phyloP scores from a whole-genome alignment of 2,797 vertebrate genomes.

The Sebastes trivittatus region DNA sequence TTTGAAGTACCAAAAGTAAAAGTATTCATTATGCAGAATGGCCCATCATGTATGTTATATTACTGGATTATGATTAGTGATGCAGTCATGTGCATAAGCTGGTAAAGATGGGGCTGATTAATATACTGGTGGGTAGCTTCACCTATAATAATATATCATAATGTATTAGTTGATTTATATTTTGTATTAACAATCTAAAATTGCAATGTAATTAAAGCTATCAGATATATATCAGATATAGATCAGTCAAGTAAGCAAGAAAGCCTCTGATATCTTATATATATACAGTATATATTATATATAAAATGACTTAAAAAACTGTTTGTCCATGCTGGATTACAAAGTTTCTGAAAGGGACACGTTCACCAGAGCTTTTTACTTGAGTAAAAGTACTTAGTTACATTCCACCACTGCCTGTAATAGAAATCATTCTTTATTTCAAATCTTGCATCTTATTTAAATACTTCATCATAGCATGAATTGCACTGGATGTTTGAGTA shows the following conservation, averaged over 20 bases:
- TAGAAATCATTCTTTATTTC: not conserved
- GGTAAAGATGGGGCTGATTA: not conserved
- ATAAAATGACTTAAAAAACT: no score
- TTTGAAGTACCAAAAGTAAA: not conserved
- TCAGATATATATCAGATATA: no score
- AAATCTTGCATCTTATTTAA: not conserved
- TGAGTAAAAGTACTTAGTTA: not conserved
- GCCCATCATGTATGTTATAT: not conserved
- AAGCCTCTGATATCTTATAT: no score
- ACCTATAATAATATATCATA: not conserved
- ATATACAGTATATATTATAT: no score
- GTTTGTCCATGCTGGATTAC: no score
- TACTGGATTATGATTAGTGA: not conserved
- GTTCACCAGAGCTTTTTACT: no score
- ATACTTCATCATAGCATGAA: no score
- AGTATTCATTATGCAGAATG: not conserved
- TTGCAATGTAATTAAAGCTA: not conserved
- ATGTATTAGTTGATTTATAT: not conserved
- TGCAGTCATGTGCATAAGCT: not conserved
- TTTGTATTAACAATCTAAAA: not conserved
- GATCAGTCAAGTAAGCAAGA: no score
- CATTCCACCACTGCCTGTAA: not conserved
- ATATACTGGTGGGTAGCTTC: not conserved
- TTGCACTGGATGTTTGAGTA: not conserved
- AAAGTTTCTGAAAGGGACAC: no score